Base-by-base conservation (phyloP, 2,113 vertebrate genomes). In the Origma solitaria region DNA sequence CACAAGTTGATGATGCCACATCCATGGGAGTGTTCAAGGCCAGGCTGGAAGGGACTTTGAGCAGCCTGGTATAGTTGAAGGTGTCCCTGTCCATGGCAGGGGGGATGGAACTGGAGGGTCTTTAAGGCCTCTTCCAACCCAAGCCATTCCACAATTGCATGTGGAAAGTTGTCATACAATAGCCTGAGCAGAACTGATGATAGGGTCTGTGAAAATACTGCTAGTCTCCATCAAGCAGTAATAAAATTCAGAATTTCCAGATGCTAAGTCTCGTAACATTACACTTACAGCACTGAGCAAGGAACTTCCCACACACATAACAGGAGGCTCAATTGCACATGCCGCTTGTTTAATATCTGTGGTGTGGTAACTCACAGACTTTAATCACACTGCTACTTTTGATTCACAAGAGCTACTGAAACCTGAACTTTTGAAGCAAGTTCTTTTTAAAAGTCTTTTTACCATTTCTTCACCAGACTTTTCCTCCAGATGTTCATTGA, bases 121-220 rank as follows among this genome's bases (percentile, higher is more conserved):
- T 51, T 65, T 28, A 88, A 17, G 8, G 18, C 16, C 10, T 23
- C 27, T 65, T 73, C 49, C 33, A 51, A 57, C 19, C 7, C 33
- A 73, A 58, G 5, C 27, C 10, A n/a, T 38, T 51, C 37, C 44
- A 73, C 0, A 0, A 38, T 38, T 51, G 44, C 17, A 13, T 14
- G 18, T 54, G 38, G 19, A 91, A 80, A 62, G 11, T 10, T 58
- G 30, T 44, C 2, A 2, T 20, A 58, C 19, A 79, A 69, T 0
- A 2, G 42, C 66, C 44, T 50, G 49, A 71, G n/a, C 31, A 82
- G 31, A 86, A 75, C 28, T 51, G 28, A 12, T 66, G 33, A 56
- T 5, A 3, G 4, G 3, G 7, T 56, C 33, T 56, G 38, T 44
- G 31, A 66, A 91, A 61, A 58, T 17, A 57, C 27, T 49, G 15